Base-by-base conservation (phyloP, 2,888 invertebrate genomes). In the Entomobrya multifasciata region DNA sequence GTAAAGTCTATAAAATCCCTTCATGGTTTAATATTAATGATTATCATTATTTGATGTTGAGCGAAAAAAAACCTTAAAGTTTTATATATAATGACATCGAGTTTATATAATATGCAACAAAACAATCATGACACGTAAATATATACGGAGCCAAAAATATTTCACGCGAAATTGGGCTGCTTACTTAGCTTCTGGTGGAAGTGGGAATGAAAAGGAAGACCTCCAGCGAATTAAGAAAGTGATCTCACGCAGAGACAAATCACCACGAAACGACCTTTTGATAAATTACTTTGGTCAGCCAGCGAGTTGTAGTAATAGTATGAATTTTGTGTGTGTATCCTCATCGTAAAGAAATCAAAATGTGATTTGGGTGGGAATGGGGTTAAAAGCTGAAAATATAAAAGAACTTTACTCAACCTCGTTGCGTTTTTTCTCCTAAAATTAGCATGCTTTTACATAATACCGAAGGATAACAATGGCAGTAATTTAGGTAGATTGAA, bases 231-330 rank as follows among this genome's bases (percentile, higher is more conserved):
- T 77, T 84, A 84, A 77, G 84, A 84, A 84, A 84, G 84, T 84
- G 84, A 84, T 84, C 84, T 84, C 84, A 84, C 84, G 67, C 84
- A 84, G 84, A 65, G 84, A 84, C 84, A 84, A 84, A 84, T 84
- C 84, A 77, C 84, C 84, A 84, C 76, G 77, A 84, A 84, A 84
- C 65, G 77, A 84, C 77, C 77, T 84, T 84, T 84, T 84, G 84
- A 84, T 84, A 84, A 84, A 84, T 84, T 77, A 77, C 65, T 77
- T 8, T 36, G 22, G 65, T 72, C 10, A 8, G 49, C 22, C 41
- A 36, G 4, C 36, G 5, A 36, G 36, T 8, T 36, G 36, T 36
- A 36, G 36, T 36, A 36, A 8, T 52, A n/a, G n/a, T n/a, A n/a
- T n/a, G n/a, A n/a, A n/a, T n/a, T n/a, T n/a, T n/a, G n/a, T n/a